Evolutionary conservation across 2,113 vertebrate species (phyloP), one percentile per base, ranked within the genome.

Genomic region (Erythrolamprus reginae): DNA sequence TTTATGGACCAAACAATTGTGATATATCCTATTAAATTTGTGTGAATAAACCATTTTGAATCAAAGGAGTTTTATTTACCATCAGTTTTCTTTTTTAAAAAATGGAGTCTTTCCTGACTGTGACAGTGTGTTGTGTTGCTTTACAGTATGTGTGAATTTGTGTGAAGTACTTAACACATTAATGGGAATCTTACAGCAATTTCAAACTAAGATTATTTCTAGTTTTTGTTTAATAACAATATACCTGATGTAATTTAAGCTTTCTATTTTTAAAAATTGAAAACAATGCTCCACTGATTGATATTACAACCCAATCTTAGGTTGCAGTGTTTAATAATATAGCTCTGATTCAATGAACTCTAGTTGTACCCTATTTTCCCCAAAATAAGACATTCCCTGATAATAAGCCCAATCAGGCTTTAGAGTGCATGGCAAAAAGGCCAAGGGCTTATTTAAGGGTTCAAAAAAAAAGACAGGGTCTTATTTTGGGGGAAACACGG

Each of bases 1-100:
- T 99, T 99, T 99, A 99, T 99, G 99, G 99, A 99, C 99, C 99
- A 99, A 99, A 99, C 99, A 98, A 98, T 99, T 99, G 99, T 99
- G 98, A 99, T 98, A 99, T 99, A 99, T 99, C 98, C 98, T 98
- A 99, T 99, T 99, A 99, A 99, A 99, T 99, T 99, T 99, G 99
- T 99, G 99, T 99, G 98, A 99, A 99, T 99, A 99, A 99, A 98
- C 98, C 96, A 97, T 97, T 98, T 98, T 98, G 99, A 97, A 98
- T 99, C 98, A 98, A 98, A 98, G 96, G 98, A 98, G 98, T 99
- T 99, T 99, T 99, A 98, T 99, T 99, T 99, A 97, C 98, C 97
- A 98, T 98, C 97, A 97, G 55, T 94, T 97, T 95, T 96, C 96
- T 96, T 96, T 65, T 94, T 95, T 95, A 96, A 87, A 85, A 1